A percentile compares a stretch with the other conserved stretches of the same genome.
phyloP scores from a whole-genome alignment of 2,888 invertebrate genomes.

The Lasioglossum figueresi region DNA sequence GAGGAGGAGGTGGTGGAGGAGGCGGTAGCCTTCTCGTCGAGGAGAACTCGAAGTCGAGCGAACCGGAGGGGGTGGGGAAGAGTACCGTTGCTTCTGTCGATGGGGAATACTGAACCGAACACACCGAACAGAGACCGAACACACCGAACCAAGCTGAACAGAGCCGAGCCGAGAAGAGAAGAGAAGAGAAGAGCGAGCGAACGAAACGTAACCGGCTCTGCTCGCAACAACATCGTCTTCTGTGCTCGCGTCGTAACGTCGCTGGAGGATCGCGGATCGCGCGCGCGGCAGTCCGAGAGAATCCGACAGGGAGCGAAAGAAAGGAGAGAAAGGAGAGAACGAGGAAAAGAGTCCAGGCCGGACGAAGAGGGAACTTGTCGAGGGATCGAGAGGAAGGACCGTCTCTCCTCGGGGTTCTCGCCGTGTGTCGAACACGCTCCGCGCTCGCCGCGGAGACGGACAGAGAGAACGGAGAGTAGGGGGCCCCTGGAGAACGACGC shows the following conservation, averaged over 20 bases:
- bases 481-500: not conserved
- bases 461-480: not conserved
- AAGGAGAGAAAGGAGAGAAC: conserved; percentile 39
- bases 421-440: not conserved
- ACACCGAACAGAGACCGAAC: not conserved
- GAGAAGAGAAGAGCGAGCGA: conserved; percentile 21
- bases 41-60: conserved; percentile 53
- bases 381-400: conserved; percentile 20
- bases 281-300: conserved; percentile 16
- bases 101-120: conserved; percentile 79
- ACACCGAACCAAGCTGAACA: conserved; percentile 36
- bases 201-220: conserved; percentile 54
- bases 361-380: conserved; percentile 7
- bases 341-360: not conserved
- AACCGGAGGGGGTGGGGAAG: conserved; percentile 72
- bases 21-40: conserved; percentile 46
- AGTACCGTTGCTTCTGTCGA: conserved; percentile 83
- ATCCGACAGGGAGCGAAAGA: conserved; percentile 22
- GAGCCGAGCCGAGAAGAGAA: not conserved
- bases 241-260: conserved; percentile 12
- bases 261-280: not conserved
- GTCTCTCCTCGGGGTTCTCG: conserved; percentile 18
- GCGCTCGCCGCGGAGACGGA: not conserved
- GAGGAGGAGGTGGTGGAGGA: conserved; percentile 44
- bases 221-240: conserved; percentile 17